These are phyloP conservation scores for Chrysogorgia sp. DNA, from an alignment of 92 coral and sea anemone genomes.

Conservation along the genomic window DNA sequence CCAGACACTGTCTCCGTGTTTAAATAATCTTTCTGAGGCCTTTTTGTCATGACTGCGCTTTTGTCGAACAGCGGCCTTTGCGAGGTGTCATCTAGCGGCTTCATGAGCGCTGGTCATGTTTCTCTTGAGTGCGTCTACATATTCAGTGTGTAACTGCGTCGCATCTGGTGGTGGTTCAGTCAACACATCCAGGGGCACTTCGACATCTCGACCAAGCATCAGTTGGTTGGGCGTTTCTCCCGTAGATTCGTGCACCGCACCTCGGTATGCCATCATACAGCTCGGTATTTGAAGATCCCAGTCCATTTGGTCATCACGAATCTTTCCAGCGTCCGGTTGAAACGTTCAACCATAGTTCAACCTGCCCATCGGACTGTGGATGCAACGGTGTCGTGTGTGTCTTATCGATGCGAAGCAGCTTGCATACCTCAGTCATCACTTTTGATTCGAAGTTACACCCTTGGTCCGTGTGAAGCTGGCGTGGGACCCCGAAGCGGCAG, in stretches of 20 bases:
- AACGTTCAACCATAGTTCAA: no score
- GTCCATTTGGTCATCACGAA: constrained; percentile 57
- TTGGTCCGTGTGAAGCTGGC: constrained; percentile 65
- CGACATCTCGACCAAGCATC: constrained; percentile 54
- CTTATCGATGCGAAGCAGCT: constrained; percentile 66
- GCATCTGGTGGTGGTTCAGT: constrained; percentile 44
- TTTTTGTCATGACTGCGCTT: constrained; percentile 60
- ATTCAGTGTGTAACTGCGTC: constrained; percentile 27
- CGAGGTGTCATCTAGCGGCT: constrained; percentile 45
- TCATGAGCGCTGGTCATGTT: constrained; percentile 59
- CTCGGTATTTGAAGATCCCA: constrained; percentile 55
- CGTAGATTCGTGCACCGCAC: constrained; percentile 61
- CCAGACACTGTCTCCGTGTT: constrained; percentile 69
- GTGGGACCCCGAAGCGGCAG: constrained; percentile 65
- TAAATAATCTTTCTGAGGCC: constrained; percentile 47
- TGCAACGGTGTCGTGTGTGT: constrained; percentile 51
- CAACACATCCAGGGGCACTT: constrained; percentile 42
- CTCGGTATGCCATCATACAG: constrained; percentile 67
- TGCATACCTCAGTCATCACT: constrained; percentile 65
- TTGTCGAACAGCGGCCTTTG: constrained; percentile 55
- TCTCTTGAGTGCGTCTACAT: constrained; percentile 48
- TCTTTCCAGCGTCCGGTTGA: constrained; percentile 51
- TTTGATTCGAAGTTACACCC: constrained; percentile 64
- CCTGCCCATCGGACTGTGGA: constrained; percentile 63
- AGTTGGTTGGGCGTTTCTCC: constrained; percentile 48